Conservation (phyloP, 2,797 vertebrate species). For the Botia almorhae region DNA sequence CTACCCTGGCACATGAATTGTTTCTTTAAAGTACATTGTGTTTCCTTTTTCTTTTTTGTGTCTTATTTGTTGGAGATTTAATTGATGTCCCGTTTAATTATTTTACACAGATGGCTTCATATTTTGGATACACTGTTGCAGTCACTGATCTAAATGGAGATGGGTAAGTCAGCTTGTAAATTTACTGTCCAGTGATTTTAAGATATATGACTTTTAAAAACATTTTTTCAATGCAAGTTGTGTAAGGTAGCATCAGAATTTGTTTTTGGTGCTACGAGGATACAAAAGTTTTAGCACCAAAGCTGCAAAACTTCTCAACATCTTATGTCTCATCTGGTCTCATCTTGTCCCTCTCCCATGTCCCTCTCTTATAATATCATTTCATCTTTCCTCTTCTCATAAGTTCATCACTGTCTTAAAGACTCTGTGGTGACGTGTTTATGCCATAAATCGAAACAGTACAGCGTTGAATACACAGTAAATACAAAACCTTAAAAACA, state of each 20-base stretch:
- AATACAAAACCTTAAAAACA: slow-evolving; percentile 26
- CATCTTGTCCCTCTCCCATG: neutral
- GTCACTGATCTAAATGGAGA: slow-evolving; percentile 95
- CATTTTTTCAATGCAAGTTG: neutral
- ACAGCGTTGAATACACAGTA: slow-evolving; percentile 32
- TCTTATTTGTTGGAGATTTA: no score
- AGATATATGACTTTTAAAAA: neutral
- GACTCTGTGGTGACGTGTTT: slow-evolving; percentile 3
- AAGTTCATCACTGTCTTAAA: slow-evolving; percentile 31
- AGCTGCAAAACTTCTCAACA: neutral
- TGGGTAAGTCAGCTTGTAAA: slow-evolving; percentile 80
- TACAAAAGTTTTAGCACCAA: slow-evolving; percentile 10
- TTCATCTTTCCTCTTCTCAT: slow-evolving; percentile 66
- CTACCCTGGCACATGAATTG: no score
- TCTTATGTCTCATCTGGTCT: neutral
- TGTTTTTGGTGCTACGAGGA: slow-evolving; percentile 12
- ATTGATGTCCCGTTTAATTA: neutral
- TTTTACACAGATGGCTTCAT: slow-evolving; percentile 93
- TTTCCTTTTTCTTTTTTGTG: no score
- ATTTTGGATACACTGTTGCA: slow-evolving; percentile 95
- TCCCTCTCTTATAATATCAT: neutral
- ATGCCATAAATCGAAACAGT: slow-evolving; percentile 14
- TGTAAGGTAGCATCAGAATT: slow-evolving; percentile 5
- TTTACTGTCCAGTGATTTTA: neutral
- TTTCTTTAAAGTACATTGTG: no score